Conservation (phyloP, 1,140 invertebrate species). For the Philopotamus ludificatus region DNA sequence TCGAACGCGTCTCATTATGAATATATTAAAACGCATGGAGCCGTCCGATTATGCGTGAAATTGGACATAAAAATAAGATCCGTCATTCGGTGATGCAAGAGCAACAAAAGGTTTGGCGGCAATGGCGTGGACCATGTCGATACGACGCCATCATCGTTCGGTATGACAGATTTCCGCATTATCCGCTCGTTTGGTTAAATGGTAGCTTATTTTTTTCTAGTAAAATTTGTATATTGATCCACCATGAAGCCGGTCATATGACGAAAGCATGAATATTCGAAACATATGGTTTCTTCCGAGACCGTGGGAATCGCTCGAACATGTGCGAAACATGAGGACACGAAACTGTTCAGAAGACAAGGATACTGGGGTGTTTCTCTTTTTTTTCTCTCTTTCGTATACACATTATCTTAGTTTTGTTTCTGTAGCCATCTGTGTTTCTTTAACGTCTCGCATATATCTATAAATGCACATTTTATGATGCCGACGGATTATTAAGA, state of each 20-base stretch:
- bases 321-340: slow-evolving; percentile 19
- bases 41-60: no score
- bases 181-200: slow-evolving; percentile 14
- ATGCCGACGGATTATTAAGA: background rate
- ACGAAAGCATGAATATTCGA: slow-evolving; percentile 11
- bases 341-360: background rate
- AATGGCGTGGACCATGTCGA: no score
- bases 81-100: no score
- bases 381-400: no score
- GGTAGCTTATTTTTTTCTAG: background rate
- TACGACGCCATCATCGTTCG: no score
- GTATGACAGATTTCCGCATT: slow-evolving; percentile 12
- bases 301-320: slow-evolving; percentile 16
- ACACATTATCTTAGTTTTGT: no score
- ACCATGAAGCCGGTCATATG: background rate
- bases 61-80: no score
- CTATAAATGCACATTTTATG: background rate
- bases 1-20: no score
- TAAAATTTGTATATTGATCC: background rate
- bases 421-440: no score
- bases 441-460: background rate
- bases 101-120: no score
- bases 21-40: no score
- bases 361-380: background rate
- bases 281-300: slow-evolving; percentile 15